Base-by-base conservation (phyloP, 2,797 vertebrate species). In the Melanotaenia parkinsoni region DNA sequence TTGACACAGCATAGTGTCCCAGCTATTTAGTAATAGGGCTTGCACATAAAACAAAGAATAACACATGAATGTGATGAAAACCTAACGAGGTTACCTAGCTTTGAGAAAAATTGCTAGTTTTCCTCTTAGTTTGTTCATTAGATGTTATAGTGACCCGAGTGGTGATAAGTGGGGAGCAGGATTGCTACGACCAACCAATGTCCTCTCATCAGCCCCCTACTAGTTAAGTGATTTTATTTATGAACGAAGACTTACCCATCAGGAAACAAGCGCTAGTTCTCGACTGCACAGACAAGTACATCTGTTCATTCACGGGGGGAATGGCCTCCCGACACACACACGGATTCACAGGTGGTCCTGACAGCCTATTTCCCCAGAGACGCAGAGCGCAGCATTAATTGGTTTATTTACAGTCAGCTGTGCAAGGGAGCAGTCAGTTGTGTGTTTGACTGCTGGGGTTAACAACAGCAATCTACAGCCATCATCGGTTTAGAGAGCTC, bases 361-460 rank as follows among this genome's bases (percentile, higher is more conserved):
- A 73, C 60, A 72, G 77, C 61, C 51, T 8, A 13, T 82, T 63
- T 85, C 86, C 67, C 78, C 32, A 45, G 84, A 82, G 87, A 85
- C 63, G n/a, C n/a, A 22, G 60, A 33, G 62, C n/a, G 60, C 61
- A 56, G 32, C 70, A 81, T 87, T 88, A 85, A 91, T 89, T 82
- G 80, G 70, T 82, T 87, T 80, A 74, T 87, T 86, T 83, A 72
- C 67, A 71, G 76, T 69, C 28, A 6, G 40, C 74, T 37, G 64
- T 66, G 45, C 54, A 14, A 18, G 51, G 35, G 22, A 75, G 66
- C 76, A 61, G 62, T 63, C 67, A 70, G 43, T 8, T 43, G 60
- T 60, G 32, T 18, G 59, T 70, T 38, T 22, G 28, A 65, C 30
- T 45, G 63, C 59, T 65, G 8, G 45, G 47, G 71, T 80, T 88